Percentiles rank a stretch among this genome's conserved stretches.
Conservation (phyloP, 2,888 invertebrate genomes). For the Caenorhabditis sinica region DNA sequence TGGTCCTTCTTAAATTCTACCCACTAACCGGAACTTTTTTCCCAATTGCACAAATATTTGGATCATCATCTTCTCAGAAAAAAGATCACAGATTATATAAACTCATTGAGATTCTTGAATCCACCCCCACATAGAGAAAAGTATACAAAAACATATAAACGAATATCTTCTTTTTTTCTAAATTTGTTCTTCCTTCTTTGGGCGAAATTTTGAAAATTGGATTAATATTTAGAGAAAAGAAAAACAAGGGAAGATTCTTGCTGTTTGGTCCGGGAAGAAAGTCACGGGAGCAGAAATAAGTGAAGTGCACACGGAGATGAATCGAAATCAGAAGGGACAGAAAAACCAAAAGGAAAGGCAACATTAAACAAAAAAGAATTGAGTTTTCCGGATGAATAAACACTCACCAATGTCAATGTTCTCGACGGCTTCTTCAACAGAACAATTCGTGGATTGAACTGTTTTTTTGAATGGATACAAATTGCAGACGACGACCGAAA, state of each 20-base stretch:
- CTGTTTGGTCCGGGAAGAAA: slow-evolving; percentile 42
- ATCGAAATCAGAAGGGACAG: slow-evolving; percentile 24
- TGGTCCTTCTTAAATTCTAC: too few species aligned
- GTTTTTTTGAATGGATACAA: slow-evolving; percentile 89
- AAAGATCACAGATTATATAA: slow-evolving; percentile 17
- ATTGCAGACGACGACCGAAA: slow-evolving; percentile 92
- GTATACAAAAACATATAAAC: slow-evolving; percentile 14
- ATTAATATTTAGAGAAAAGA: slow-evolving; percentile 34
- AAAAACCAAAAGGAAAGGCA: slow-evolving; percentile 40
- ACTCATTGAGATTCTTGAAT: not conserved
- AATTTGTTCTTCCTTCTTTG: not conserved
- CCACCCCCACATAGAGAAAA: slow-evolving; percentile 18
- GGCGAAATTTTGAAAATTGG: slow-evolving; percentile 22
- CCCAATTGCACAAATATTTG: not conserved
- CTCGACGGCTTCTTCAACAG: slow-evolving; percentile 90
- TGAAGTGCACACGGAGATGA: too few species aligned
- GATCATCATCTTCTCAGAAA: not conserved
- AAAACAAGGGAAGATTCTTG: slow-evolving; percentile 16
- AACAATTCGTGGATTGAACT: slow-evolving; percentile 90
- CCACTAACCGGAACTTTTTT: not conserved
- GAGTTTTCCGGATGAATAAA: slow-evolving; percentile 34
- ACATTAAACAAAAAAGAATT: slow-evolving; percentile 28
- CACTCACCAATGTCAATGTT: slow-evolving; percentile 78
- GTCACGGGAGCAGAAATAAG: slow-evolving; percentile 38
- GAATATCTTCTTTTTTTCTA: not conserved